phyloP scores from a whole-genome alignment of 2,888 invertebrate species.

The Ochropacha duplaris region DNA sequence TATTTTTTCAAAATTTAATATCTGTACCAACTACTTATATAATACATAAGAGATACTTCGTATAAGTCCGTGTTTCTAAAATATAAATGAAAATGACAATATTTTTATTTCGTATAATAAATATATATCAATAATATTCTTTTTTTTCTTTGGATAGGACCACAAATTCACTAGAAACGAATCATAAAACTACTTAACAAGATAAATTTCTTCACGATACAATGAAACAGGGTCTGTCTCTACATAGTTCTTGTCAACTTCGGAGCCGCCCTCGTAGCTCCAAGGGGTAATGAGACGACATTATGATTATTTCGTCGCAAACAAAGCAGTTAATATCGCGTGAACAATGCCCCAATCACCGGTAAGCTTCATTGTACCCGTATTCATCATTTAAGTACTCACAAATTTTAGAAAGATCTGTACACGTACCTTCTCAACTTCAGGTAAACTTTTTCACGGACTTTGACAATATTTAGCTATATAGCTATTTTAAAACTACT shows the following conservation, averaged over 20 bases:
- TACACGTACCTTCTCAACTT: neutral
- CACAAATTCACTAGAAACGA: neutral
- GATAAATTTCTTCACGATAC: neutral
- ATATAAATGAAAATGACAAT: too few species aligned
- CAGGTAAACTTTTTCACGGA: neutral
- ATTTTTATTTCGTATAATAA: too few species aligned
- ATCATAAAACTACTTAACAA: neutral
- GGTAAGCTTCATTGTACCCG: conserved; percentile 35
- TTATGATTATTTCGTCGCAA: conserved; percentile 74
- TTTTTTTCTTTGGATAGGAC: neutral
- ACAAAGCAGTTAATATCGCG: conserved; percentile 77
- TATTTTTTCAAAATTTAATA: too few species aligned
- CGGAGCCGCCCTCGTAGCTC: conserved; percentile 32
- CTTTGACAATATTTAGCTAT: too few species aligned
- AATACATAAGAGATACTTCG: too few species aligned
- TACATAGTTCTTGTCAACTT: conserved; percentile 22
- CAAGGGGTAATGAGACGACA: conserved; percentile 59
- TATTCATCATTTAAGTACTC: neutral
- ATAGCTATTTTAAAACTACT: too few species aligned
- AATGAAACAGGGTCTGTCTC: conserved; percentile 32
- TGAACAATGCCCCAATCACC: conserved; percentile 78
- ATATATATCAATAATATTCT: too few species aligned
- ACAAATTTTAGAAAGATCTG: neutral
- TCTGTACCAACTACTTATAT: too few species aligned
- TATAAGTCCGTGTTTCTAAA: too few species aligned